Base-by-base conservation (phyloP, 1,140 invertebrate species). In the Aphelinus atriplicis region DNA sequence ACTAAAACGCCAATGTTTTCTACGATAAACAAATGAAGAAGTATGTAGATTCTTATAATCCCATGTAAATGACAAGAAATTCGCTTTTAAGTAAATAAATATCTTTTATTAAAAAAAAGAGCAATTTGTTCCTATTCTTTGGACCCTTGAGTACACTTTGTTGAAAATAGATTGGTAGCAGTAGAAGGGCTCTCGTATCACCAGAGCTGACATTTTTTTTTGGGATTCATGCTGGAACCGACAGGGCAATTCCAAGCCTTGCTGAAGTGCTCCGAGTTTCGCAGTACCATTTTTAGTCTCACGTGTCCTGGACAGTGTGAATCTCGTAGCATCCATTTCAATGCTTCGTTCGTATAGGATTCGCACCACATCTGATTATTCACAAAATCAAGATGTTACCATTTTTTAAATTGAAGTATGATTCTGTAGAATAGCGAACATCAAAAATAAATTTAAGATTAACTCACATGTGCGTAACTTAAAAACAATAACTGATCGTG, bases 401-500 rank as follows among this genome's bases (percentile, higher is more conserved):
- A 42, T 26, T 26, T 26, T 26, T 26, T 26, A 26, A 26, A 26
- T 26, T 26, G 26, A 26, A 26, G 26, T 50, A 43, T 58, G 7
- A 67, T 67, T 67, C 43, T 55, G 78, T 63, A 3, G 9, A 26
- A 7, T 26, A 26, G 26, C 0, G 26, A 26, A 10, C n/a, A 48
- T n/a, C n/a, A 63, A 63, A n/a, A 26, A 26, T 0, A 9, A 53
- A 55, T 66, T 55, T 1, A 53, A 1, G n/a, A 46, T 57, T 56
- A 46, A 79, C 91, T 89, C 88, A 95, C 94, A 87, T 96, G 95
- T 46, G 93, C 95, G 85, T 93, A 96, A n/a, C 93, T 91, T 7
- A 97, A 90, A 87, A 95, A 99, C 83, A 98, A 95, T 26, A 98
- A 88, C 85, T 98, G 96, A 58, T 96, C 91, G 60, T 92, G 90